Base-by-base conservation (phyloP, 2,888 invertebrate genomes). In the Pristionchus maxplancki region DNA sequence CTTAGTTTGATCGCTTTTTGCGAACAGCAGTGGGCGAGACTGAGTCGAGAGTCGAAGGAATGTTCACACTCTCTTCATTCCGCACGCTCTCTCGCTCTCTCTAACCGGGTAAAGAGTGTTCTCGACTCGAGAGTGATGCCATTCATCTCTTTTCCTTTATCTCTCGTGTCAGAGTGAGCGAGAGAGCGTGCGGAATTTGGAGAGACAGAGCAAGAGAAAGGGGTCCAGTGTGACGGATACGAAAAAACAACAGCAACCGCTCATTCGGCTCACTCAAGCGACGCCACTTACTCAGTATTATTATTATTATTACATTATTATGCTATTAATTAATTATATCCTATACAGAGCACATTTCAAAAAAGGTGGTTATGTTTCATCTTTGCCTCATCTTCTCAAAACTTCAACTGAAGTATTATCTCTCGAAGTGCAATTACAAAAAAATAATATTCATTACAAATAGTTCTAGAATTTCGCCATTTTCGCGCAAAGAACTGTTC, bases 171-270 rank as follows among this genome's bases (percentile, higher is more conserved):
- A 28, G 67, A 34, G 67, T n/a, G n/a, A 8, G 67, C 31, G 67
- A 67, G 34, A 37, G 71, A 71, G 31, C 17, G 24, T 17, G 31
- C 1, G 34, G 20, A 37, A n/a, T 11, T 17, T 40, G 44, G 24
- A n/a, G 40, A 40, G 40, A 24, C 20, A 78, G 78, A 78, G 78
- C n/a, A 37, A 78, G 53, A 53, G 53, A 34, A 44, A 83, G 44
- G 5, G 74, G 24, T 9, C 9, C 20, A 74, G 78, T n/a, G 81
- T 48, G 81, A 81, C 28, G 50, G 5, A 31, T 20, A 37, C 11
- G 71, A 71, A 71, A 71, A 71, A 71, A 71, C 71, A 71, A 71
- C 71, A 71, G 31, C 71, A 34, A 31, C 64, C 64, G 31, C 64
- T 67, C 64, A 34, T 67, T 67, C 64, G 1, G 31, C 64, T 24